These are phyloP conservation scores for Apeltes quadracus DNA, from an alignment of 2,113 vertebrate genomes.

Conservation along the genomic window DNA sequence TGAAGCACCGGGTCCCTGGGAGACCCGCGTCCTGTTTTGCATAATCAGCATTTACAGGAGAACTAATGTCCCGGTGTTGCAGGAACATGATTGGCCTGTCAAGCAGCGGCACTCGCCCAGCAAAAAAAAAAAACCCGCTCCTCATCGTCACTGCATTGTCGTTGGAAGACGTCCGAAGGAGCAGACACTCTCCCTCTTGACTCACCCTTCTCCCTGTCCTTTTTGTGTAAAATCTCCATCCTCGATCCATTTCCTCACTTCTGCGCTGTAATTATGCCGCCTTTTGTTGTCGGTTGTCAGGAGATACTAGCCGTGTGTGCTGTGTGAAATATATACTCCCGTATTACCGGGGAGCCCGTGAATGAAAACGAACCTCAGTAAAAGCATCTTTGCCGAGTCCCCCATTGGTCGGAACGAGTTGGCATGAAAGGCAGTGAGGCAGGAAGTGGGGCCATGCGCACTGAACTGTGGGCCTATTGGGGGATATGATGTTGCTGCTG, in stretches of 20 bases:
- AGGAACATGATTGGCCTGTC: conserved; percentile 63
- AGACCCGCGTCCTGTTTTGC: conserved; percentile 55
- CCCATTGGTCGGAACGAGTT: conserved; percentile 12
- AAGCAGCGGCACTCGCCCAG: conserved; percentile 8
- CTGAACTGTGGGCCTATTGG: neutral
- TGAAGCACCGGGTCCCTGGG: conserved; percentile 40
- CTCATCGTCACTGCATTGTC: conserved; percentile 27
- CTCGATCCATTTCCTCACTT: conserved; percentile 8
- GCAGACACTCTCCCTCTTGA: conserved; percentile 6
- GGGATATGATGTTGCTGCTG: neutral
- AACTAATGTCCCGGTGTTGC: conserved; percentile 55
- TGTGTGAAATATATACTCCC: conserved; percentile 17
- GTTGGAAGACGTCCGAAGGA: conserved; percentile 29
- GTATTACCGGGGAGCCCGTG: conserved; percentile 15
- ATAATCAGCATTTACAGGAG: conserved; percentile 70
- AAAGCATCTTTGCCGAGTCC: neutral
- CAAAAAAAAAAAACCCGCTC: conserved; percentile 14
- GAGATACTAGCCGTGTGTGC: conserved; percentile 5
- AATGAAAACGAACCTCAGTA: conserved; percentile 6
- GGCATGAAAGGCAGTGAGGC: conserved; percentile 1
- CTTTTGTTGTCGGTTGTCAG: conserved; percentile 12
- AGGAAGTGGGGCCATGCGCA: neutral
- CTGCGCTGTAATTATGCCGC: conserved; percentile 5
- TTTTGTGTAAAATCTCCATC: conserved; percentile 8
- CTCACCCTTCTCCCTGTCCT: conserved; percentile 16